Conservation (phyloP, 1,140 invertebrate species). For the Atta cephalotes region DNA sequence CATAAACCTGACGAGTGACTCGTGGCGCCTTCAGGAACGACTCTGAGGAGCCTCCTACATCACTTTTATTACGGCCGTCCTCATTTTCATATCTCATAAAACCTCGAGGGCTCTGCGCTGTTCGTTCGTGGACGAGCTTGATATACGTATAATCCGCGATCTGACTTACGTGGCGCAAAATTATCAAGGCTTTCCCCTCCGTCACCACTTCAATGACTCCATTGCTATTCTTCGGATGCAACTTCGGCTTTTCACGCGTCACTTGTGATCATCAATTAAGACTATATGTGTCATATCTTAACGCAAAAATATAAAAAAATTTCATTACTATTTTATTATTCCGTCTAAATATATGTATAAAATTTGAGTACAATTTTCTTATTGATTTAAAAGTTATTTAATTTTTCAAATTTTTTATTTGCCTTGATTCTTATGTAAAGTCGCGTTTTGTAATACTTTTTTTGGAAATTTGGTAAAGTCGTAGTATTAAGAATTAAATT, state of each 20-base stretch:
- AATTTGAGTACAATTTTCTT: too few relatives aligned
- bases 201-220: constrained; percentile 13
- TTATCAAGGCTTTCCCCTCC: constrained; percentile 64
- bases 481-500: too few relatives aligned
- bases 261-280: background rate
- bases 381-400: too few relatives aligned
- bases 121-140: constrained; percentile 73
- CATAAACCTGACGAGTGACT: constrained; percentile 88
- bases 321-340: too few relatives aligned
- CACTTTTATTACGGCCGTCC: constrained; percentile 93
- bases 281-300: too few relatives aligned
- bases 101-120: constrained; percentile 74
- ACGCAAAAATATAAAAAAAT: too few relatives aligned
- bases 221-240: constrained; percentile 5
- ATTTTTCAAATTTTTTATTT: too few relatives aligned
- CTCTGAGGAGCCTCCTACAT: constrained; percentile 91
- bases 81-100: constrained; percentile 93
- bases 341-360: too few relatives aligned
- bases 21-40: constrained; percentile 91
- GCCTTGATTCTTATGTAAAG: too few relatives aligned
- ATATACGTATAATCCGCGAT: constrained; percentile 78
- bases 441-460: too few relatives aligned
- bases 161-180: constrained; percentile 74
- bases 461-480: too few relatives aligned
- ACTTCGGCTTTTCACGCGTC: background rate